Percentiles rank a stretch among this genome's conserved stretches.
phyloP scores from a whole-genome alignment of 2,113 vertebrate species.

The Calidris pygmaea region DNA sequence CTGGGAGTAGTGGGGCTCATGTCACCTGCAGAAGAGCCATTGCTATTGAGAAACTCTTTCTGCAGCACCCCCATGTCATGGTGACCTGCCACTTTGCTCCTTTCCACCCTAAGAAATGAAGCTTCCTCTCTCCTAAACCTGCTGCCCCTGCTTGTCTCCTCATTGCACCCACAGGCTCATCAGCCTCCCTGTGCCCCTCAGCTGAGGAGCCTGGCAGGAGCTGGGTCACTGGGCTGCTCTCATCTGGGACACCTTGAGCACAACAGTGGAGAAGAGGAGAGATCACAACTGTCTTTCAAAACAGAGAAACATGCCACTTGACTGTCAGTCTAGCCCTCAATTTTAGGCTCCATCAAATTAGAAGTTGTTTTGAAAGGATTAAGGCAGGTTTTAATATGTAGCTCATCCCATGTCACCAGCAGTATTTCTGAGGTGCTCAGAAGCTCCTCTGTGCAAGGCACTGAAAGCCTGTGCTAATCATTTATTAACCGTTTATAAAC shows the following conservation, averaged over 20 bases:
- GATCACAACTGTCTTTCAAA: background rate
- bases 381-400: background rate
- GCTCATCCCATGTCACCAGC: background rate
- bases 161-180: background rate
- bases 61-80: background rate
- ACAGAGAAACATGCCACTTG: background rate
- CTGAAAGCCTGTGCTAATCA: background rate
- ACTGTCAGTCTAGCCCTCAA: background rate
- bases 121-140: background rate
- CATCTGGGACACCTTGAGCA: background rate
- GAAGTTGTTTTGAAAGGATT: background rate
- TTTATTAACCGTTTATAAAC: background rate
- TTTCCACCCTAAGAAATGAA: background rate
- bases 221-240: rapidly evolving
- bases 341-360: background rate
- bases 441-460: background rate
- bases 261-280: background rate
- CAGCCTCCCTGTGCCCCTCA: background rate
- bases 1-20: background rate
- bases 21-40: background rate
- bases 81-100: background rate
- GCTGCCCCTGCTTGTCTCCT: background rate
- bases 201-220: background rate
- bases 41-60: background rate
- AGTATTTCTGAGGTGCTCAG: background rate